phyloP scores from a whole-genome alignment of 2,797 vertebrate species.

The Brotogeris chrysoptera region DNA sequence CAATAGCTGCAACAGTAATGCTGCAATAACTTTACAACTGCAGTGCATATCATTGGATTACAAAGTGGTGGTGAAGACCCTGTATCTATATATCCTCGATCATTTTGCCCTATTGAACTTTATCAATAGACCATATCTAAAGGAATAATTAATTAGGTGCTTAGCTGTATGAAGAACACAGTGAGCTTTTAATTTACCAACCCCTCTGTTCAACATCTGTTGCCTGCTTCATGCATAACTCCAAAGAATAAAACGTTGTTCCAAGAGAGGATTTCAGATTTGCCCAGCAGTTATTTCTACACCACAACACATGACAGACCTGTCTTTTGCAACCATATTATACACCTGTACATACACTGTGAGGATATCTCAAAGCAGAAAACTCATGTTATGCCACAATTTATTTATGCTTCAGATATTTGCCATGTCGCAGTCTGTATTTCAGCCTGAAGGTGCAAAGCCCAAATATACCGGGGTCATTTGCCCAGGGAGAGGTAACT shows the following conservation, averaged over 20 bases:
- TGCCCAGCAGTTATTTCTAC: neutral
- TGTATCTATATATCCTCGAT: neutral
- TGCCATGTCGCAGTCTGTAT: neutral
- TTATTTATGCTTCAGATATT: neutral
- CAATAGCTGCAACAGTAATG: neutral
- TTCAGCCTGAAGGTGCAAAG: neutral
- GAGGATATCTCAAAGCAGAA: neutral
- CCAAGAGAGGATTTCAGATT: neutral
- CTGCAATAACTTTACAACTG: neutral
- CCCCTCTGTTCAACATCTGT: neutral
- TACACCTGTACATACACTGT: fast-evolving
- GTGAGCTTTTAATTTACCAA: neutral
- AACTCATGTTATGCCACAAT: neutral
- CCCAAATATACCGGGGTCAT: neutral
- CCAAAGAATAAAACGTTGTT: neutral
- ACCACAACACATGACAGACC: neutral
- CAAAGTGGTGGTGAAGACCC: neutral
- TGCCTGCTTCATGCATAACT: neutral
- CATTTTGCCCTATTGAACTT: neutral
- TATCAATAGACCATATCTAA: fast-evolving
- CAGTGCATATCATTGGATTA: fast-evolving
- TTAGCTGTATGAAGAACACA: neutral
- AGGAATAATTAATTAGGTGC: neutral
- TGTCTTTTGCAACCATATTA: neutral
- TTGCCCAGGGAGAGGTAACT: neutral